Evolutionary conservation across 2,113 vertebrate genomes (phyloP).

Genomic region (Sciurus niger): DNA sequence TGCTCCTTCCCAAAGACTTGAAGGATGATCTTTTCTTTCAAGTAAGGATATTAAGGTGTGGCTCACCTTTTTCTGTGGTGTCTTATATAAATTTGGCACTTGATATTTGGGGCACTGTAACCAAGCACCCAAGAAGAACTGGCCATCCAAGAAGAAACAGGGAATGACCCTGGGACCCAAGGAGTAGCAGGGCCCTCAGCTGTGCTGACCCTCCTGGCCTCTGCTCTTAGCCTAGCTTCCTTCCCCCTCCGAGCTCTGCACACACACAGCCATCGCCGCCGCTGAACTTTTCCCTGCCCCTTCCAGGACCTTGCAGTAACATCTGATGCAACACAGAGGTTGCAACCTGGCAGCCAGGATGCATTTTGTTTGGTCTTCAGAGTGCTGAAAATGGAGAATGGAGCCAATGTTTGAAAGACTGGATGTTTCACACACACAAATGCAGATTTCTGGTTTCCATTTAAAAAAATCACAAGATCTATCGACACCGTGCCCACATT

Average conservation of each 20-base stretch:
- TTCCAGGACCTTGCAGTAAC: background rate
- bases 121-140: background rate
- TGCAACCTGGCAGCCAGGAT: background rate
- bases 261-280: background rate
- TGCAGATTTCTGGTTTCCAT: slow-evolving; percentile 49
- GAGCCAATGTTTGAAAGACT: slow-evolving; percentile 13
- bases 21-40: background rate
- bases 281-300: background rate
- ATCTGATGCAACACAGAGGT: background rate
- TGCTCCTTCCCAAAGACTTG: background rate
- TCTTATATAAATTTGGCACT: background rate
- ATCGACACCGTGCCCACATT: background rate
- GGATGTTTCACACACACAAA: slow-evolving; percentile 39
- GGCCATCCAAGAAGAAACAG: background rate
- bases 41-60: background rate
- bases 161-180: background rate
- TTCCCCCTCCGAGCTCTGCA: background rate
- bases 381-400: slow-evolving; percentile 1
- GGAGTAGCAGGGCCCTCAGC: fast-evolving
- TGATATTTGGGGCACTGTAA: background rate
- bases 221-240: background rate
- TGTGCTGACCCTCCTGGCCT: fast-evolving
- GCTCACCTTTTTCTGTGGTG: background rate
- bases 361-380: slow-evolving; percentile 50
- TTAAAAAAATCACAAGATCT: slow-evolving; percentile 21